These are phyloP conservation scores for Oriolus oriolus DNA, from an alignment of 2,113 vertebrate species.

Conservation along the genomic window DNA sequence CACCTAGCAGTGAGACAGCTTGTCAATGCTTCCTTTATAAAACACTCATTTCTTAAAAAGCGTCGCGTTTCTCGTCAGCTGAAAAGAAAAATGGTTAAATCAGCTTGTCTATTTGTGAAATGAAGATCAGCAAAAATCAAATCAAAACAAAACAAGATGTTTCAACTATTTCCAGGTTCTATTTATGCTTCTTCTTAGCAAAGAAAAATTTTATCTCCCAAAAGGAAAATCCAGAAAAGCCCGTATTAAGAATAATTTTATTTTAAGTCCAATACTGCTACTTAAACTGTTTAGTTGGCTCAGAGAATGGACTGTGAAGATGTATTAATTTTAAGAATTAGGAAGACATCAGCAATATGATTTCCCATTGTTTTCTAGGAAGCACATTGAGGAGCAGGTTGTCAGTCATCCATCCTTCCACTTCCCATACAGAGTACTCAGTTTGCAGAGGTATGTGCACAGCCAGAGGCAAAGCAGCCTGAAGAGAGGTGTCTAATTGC, in stretches of 20 bases:
- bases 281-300: background rate
- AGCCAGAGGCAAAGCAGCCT: background rate
- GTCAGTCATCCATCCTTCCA: background rate
- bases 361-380: background rate
- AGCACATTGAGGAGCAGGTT: rapidly evolving
- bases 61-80: background rate
- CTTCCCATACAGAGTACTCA: background rate
- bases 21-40: slow-evolving; percentile 26
- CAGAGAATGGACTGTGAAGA: background rate
- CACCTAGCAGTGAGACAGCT: slow-evolving; percentile 19
- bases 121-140: slow-evolving; percentile 26
- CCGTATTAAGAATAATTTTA: background rate
- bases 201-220: background rate
- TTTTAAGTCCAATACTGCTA: background rate
- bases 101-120: slow-evolving; percentile 45
- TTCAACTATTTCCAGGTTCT: background rate
- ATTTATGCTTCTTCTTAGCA: background rate
- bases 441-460: background rate
- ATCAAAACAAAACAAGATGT: slow-evolving; percentile 10
- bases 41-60: background rate
- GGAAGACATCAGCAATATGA: background rate
- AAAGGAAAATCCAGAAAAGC: background rate
- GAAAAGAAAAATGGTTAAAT: slow-evolving; percentile 39
- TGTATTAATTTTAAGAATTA: background rate
- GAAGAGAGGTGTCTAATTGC: background rate